Percentiles rank a stretch among this genome's conserved stretches.
Conservation (phyloP, 2,888 invertebrate genomes). For the Hirtodrosophila confusa region DNA sequence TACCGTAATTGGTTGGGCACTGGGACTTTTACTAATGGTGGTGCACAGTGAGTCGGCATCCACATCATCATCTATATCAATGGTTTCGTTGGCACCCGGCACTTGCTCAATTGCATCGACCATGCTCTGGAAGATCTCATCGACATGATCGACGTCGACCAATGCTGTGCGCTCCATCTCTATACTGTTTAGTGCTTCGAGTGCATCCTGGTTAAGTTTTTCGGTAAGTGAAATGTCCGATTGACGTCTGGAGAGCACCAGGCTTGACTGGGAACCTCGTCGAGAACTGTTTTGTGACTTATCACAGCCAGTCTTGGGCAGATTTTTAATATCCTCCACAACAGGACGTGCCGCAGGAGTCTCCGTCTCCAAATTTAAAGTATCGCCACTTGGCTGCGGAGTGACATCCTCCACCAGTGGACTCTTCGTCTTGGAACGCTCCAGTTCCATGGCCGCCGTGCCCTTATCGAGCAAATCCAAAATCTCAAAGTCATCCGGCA, state of each 20-base stretch:
- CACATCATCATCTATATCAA: conserved; percentile 45
- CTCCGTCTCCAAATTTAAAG: conserved; percentile 7
- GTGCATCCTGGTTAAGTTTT: conserved; percentile 64
- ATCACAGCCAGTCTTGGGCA: conserved; percentile 81
- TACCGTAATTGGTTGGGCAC: conserved; percentile 73
- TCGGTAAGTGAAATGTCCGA: conserved; percentile 72
- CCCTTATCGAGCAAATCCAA: conserved; percentile 65
- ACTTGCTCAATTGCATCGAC: conserved; percentile 59
- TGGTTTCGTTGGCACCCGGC: not conserved
- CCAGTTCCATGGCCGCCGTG: conserved; percentile 58
- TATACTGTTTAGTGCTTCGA: conserved; percentile 44
- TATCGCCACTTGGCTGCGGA: conserved; percentile 1
- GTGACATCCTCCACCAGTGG: conserved; percentile 43
- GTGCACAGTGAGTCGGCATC: conserved; percentile 78
- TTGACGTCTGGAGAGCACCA: conserved; percentile 60
- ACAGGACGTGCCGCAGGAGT: conserved; percentile 19
- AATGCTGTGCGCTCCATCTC: conserved; percentile 31
- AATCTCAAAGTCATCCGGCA: conserved; percentile 67
- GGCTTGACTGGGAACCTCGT: conserved; percentile 74
- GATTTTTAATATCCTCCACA: conserved; percentile 78
- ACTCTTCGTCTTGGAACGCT: conserved; percentile 66
- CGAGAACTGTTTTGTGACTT: conserved; percentile 76
- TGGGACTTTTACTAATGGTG: conserved; percentile 81
- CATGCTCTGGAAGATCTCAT: conserved; percentile 77
- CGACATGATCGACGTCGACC: conserved; percentile 49